Base-by-base conservation (phyloP, 2,888 invertebrate genomes). In the Hypercompe scribonia region DNA sequence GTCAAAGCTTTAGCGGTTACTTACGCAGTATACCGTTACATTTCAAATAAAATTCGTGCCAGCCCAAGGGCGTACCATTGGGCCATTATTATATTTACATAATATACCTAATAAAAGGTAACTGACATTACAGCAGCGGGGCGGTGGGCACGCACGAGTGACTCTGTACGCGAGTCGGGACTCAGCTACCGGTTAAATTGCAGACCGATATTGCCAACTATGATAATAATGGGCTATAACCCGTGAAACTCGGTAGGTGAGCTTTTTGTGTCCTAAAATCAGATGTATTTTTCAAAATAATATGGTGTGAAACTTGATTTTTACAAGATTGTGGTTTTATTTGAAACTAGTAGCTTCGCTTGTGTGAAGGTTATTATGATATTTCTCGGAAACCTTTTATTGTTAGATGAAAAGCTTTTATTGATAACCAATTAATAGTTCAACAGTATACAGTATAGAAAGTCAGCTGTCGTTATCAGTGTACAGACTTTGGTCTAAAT, bases 91-190 rank as follows among this genome's bases (percentile, higher is more conserved):
- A 84, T 85, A 87, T 87, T 87, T 86, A 87, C 87, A 87, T 87
- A 87, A 84, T 86, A 86, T 81, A 82, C 76, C 78, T 84, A 85
- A 86, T 87, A 87, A 89, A 86, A 86, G 82, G 88, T 85, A 85
- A 85, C 84, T 83, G 84, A 85, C 82, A 85, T 85, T 84, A 83
- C 77, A 79, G 81, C 76, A 70, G 74, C 63, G 78, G 78, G 79
- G 80, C 70, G 81, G 79, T 71, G 77, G 81, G 66, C 77, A 84
- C 86, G 85, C 89, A 86, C 85, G 87, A 88, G 81, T 78, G 81
- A 76, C 67, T 76, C 77, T 77, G 75, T 76, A 65, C 78, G 75
- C 77, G 73, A 65, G 66, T 70, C 68, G 63, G 67, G 75, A 67
- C 72, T 79, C 65, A 70, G 70, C 76, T 70, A 65, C 75, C 80